Base-by-base conservation (phyloP, 2,113 vertebrate genomes). In the Rhombomys opimus region DNA sequence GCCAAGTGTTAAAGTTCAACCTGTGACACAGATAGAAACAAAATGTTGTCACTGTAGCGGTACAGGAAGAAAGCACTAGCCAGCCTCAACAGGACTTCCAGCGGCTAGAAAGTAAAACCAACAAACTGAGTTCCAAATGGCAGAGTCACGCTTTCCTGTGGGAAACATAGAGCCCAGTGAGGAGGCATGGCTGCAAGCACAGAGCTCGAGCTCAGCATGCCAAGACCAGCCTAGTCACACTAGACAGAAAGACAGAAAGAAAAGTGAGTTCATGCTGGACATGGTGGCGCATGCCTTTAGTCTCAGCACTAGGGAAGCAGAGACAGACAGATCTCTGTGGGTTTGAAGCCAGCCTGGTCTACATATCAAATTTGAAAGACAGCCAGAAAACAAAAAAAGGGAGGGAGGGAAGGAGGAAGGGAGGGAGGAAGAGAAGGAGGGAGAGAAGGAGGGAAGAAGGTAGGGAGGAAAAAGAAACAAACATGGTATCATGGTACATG, bases 1-100 rank as follows among this genome's bases (percentile, higher is more conserved):
- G 76, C 81, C 95, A 96, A 80, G 41, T 75, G 93, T 54, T 96
- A 81, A 97, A 98, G 96, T 95, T 95, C 84, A 96, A 92, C 81
- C 65, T 81, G 2, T 2, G 54, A 89, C 92, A 81, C 68, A 87
- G 75, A 84, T 0, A 89, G 35, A 81, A 95, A 95, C 46, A 77
- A 70, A 91, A 92, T 5, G 8, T 61, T 73, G 30, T 10, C 81
- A 73, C 90, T 72, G 82, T 25, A 70, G 77, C 0, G 0, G 5
- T 32, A 17, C 17, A 14, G 23, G 25, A 76, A 10, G 23, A 57
- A 91, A 52, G 67, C 13, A 32, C 80, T n/a, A 41, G 63, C 35
- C 5, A 25, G 73, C n/a, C 73, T n/a, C 10, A 32, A 6, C 10
- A 15, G 38, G 15, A 18, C 50, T 82, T 78, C 75, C 78, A n/a